These are phyloP conservation scores for Allygus modestus DNA, from an alignment of 2,888 invertebrate genomes.

Conservation along the genomic window DNA sequence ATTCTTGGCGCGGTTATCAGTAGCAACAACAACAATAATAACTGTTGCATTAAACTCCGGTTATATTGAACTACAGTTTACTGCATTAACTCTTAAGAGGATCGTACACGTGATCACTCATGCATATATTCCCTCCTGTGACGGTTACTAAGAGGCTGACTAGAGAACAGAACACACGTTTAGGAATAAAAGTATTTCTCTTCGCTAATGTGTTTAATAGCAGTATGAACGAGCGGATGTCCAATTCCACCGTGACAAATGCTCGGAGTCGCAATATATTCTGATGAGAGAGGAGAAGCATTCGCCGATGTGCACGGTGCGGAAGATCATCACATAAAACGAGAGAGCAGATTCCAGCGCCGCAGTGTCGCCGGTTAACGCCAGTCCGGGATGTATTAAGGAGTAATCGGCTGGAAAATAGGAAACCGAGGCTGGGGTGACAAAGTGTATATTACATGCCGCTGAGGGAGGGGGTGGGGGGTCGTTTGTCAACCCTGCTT, in stretches of 20 bases:
- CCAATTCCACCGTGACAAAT: slow-evolving; percentile 10
- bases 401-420: slow-evolving; percentile 69
- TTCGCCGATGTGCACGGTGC: neutral
- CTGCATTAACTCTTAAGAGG: too few relatives aligned
- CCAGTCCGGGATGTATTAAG: slow-evolving; percentile 63
- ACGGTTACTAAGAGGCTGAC: neutral
- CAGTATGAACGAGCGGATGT: slow-evolving; percentile 1
- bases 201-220: neutral
- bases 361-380: slow-evolving; percentile 14
- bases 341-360: slow-evolving; percentile 42
- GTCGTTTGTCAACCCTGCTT: slow-evolving; percentile 56
- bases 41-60: too few relatives aligned
- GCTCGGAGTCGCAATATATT: neutral
- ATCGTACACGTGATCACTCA: too few relatives aligned
- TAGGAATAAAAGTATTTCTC: neutral
- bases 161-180: neutral
- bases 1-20: too few relatives aligned
- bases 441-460: slow-evolving; percentile 65
- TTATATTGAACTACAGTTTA: too few relatives aligned
- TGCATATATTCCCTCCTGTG: too few relatives aligned
- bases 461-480: slow-evolving; percentile 45
- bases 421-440: slow-evolving; percentile 64
- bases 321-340: slow-evolving; percentile 44
- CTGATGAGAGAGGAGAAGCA: neutral
- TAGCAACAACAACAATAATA: too few relatives aligned